Evolutionary conservation across 2,113 vertebrate genomes (phyloP).

Genomic region (Onychostoma macrolepis): DNA sequence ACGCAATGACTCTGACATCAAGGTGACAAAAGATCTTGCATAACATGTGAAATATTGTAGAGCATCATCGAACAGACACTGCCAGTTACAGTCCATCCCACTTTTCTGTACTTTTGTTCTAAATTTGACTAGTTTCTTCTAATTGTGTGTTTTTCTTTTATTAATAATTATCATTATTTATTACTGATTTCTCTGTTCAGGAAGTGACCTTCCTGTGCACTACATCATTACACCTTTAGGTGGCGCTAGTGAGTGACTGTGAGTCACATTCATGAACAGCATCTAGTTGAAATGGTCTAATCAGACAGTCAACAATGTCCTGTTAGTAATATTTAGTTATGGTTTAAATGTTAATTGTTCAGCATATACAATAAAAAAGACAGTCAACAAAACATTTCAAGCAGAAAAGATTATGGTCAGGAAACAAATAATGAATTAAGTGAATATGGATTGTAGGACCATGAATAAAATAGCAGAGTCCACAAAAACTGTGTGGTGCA

Average conservation of each 20-base stretch:
- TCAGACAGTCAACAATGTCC: no score
- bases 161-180: background rate
- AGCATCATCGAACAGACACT: background rate
- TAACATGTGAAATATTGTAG: background rate
- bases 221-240: background rate
- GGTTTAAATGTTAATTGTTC: no score
- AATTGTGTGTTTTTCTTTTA: no score
- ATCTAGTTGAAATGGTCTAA: background rate
- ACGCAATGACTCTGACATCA: slow-evolving; percentile 83
- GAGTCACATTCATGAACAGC: background rate
- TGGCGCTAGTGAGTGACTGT: background rate
- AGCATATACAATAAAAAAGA: no score
- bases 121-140: background rate
- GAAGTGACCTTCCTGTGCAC: background rate
- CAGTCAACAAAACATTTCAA: no score
- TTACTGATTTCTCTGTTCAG: background rate
- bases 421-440: no score
- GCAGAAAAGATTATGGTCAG: no score
- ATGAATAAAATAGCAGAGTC: background rate
- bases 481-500: background rate
- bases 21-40: slow-evolving; percentile 71
- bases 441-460: no score
- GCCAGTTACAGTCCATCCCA: background rate
- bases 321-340: no score
- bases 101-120: slow-evolving; percentile 26